Conservation (phyloP, 2,888 invertebrate species). For the Synergus laeviventris region DNA sequence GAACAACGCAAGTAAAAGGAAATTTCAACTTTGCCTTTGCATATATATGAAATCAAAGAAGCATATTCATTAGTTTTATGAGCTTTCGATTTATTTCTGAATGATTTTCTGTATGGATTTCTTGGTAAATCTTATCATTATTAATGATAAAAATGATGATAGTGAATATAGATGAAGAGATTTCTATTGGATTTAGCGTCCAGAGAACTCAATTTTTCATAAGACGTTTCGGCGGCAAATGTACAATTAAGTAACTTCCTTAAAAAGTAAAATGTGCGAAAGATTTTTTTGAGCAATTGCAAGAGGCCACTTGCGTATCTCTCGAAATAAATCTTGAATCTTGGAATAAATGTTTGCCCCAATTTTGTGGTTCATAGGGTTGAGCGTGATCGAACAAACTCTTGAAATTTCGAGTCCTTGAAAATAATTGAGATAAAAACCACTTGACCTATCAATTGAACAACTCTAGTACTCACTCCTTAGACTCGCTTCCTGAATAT, state of each 20-base stretch:
- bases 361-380: slow-evolving; percentile 12
- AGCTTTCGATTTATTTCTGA: neutral
- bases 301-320: neutral
- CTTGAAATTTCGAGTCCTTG: slow-evolving; percentile 23
- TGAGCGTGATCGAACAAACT: slow-evolving; percentile 30
- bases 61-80: neutral
- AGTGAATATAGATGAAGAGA: no score
- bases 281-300: neutral
- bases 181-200: no score
- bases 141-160: neutral
- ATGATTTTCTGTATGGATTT: no score
- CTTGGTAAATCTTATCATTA: neutral
- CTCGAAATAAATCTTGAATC: slow-evolving; percentile 7
- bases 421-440: slow-evolving; percentile 39
- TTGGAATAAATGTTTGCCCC: slow-evolving; percentile 28
- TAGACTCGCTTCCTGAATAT: slow-evolving; percentile 14
- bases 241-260: neutral
- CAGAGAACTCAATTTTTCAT: no score
- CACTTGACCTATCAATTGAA: slow-evolving; percentile 34
- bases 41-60: neutral
- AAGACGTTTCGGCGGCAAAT: no score
- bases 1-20: neutral
- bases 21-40: neutral
- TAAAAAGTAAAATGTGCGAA: neutral
- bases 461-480: slow-evolving; percentile 25